phyloP scores from a whole-genome alignment of 2,888 invertebrate genomes.

The Barypeithes pellucidus region DNA sequence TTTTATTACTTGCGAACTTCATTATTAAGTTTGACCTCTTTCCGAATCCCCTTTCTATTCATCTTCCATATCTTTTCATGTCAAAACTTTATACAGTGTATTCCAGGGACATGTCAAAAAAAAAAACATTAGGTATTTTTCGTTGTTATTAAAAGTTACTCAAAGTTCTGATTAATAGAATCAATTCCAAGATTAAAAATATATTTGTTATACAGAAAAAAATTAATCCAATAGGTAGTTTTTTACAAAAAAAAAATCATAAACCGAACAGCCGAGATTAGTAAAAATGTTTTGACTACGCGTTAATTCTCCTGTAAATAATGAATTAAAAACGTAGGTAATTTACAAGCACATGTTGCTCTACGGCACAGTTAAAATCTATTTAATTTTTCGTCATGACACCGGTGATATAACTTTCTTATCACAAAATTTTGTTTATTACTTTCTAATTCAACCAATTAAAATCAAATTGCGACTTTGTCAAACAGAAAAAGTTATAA shows the following conservation, averaged over 20 bases:
- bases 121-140: too few species aligned
- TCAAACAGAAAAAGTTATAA: background rate
- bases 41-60: background rate
- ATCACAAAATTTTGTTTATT: conserved; percentile 4
- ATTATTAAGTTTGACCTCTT: background rate
- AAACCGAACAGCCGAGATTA: background rate
- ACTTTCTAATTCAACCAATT: background rate
- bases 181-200: too few species aligned
- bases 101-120: background rate
- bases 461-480: conserved; percentile 6
- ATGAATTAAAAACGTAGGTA: background rate
- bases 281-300: conserved; percentile 1
- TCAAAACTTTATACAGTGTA: background rate
- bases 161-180: too few species aligned
- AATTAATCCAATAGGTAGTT: too few species aligned
- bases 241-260: background rate
- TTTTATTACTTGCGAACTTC: conserved; percentile 5
- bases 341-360: background rate
- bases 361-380: background rate
- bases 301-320: conserved; percentile 3
- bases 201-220: too few species aligned
- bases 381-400: conserved; percentile 13
- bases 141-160: too few species aligned
- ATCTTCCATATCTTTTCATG: background rate
- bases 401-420: background rate